phyloP scores from a whole-genome alignment of 92 coral and sea anemone genomes.

The Zoanthus solanderi region DNA sequence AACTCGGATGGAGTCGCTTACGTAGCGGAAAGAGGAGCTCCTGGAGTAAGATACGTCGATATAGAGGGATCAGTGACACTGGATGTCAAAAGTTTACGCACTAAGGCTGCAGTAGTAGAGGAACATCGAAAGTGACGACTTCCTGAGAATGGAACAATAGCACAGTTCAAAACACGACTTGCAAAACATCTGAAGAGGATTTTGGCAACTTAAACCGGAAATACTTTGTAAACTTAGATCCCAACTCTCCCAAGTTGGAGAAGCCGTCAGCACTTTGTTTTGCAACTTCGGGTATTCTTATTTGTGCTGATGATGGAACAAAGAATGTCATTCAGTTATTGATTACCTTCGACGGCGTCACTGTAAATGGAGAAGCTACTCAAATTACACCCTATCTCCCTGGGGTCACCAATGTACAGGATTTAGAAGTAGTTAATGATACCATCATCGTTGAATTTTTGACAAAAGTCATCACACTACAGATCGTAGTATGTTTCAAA shows the following conservation, averaged over 20 bases:
- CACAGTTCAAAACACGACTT: neutral
- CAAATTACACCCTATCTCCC: conserved; percentile 42
- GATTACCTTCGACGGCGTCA: conserved; percentile 43
- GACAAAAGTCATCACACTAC: conserved; percentile 16
- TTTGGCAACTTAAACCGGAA: neutral
- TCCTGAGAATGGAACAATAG: conserved; percentile 11
- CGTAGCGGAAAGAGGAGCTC: conserved; percentile 53
- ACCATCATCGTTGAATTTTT: neutral
- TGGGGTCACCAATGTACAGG: conserved; percentile 26
- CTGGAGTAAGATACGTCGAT: conserved; percentile 43
- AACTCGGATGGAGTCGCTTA: conserved; percentile 28
- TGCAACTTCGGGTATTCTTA: conserved; percentile 32
- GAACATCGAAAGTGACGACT: conserved; percentile 31
- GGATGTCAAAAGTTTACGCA: conserved; percentile 27
- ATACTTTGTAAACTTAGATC: conserved; percentile 25
- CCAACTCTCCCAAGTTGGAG: neutral
- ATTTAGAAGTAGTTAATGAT: conserved; percentile 2
- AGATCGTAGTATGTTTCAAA: conserved; percentile 2
- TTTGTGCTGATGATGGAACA: conserved; percentile 47
- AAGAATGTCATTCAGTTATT: conserved; percentile 32
- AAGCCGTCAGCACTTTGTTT: neutral
- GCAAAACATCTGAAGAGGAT: neutral
- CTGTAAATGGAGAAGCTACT: conserved; percentile 47
- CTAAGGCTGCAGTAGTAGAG: conserved; percentile 19
- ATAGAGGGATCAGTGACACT: conserved; percentile 33